A percentile compares a stretch with the other conserved stretches of the same genome.
Evolutionary conservation across 2,113 vertebrate genomes (phyloP).

Genomic region (Psittacara wagleri): DNA sequence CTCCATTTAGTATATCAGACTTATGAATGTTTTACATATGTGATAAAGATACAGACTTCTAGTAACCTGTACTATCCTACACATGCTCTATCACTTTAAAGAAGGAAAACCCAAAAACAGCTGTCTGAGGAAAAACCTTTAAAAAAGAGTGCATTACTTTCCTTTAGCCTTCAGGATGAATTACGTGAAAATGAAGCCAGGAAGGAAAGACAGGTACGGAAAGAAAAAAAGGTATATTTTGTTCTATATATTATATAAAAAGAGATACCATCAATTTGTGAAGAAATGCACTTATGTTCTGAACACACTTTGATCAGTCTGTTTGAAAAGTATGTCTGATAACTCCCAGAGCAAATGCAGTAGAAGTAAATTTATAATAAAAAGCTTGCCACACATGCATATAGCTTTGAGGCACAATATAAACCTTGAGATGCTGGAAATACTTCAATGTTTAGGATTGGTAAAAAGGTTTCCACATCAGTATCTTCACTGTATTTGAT

Average conservation of each 20-base stretch:
- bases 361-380: conserved; percentile 24
- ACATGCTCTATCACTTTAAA: neutral
- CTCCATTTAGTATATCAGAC: neutral
- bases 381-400: neutral
- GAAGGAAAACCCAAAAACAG: neutral
- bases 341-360: conserved; percentile 5
- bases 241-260: conserved; percentile 32
- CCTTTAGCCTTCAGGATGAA: neutral
- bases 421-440: neutral
- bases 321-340: conserved; percentile 51
- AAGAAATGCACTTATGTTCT: conserved; percentile 23
- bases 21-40: neutral
- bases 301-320: conserved; percentile 32
- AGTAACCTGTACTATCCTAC: neutral
- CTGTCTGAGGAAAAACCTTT: neutral
- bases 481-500: neutral
- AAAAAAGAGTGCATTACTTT: neutral
- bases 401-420: neutral
- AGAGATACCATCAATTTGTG: neutral
- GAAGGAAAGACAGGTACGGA: neutral
- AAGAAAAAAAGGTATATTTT: neutral
- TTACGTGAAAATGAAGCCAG: neutral
- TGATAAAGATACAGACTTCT: neutral
- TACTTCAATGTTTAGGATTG: neutral
- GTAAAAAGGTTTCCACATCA: neutral